Evolutionary conservation across 2,888 invertebrate genomes (phyloP).

Genomic region (Azorinus chamasolen): DNA sequence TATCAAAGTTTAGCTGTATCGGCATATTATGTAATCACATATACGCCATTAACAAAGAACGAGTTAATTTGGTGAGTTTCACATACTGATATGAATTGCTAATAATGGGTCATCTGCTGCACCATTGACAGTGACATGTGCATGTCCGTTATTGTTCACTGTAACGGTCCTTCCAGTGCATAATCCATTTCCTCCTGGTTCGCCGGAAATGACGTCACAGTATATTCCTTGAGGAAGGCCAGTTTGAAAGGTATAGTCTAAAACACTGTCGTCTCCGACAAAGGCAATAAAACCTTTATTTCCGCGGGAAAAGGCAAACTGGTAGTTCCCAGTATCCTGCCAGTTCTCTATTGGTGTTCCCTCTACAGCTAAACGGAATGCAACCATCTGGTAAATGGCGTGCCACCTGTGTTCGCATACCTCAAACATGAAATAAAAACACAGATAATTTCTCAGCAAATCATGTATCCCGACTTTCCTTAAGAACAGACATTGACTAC

Average conservation of each 20-base stretch:
- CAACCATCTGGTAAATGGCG: constrained; percentile 84
- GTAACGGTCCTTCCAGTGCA: constrained; percentile 90
- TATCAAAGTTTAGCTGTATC: too few species aligned
- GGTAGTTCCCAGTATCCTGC: constrained; percentile 93
- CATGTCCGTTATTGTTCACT: constrained; percentile 89
- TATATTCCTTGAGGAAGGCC: constrained; percentile 91
- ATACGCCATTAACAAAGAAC: too few species aligned
- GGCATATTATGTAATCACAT: too few species aligned
- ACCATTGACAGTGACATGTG: constrained; percentile 88
- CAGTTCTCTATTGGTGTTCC: constrained; percentile 88
- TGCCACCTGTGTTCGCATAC: constrained; percentile 80
- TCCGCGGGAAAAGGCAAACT: constrained; percentile 93
- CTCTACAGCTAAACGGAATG: constrained; percentile 77
- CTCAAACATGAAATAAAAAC: too few species aligned
- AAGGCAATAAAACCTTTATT: constrained; percentile 86
- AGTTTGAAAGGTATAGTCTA: constrained; percentile 79
- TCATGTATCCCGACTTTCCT: neutral
- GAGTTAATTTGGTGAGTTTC: too few species aligned
- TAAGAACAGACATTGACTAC: too few species aligned
- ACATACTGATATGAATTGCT: constrained; percentile 84
- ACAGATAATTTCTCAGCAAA: neutral
- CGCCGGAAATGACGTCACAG: constrained; percentile 94
- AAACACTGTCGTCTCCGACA: constrained; percentile 1
- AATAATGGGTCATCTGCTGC: constrained; percentile 90
- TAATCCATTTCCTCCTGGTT: constrained; percentile 79